Evolutionary conservation across 2,113 vertebrate species (phyloP), one percentile per base, ranked within the genome.

Genomic region (Procavia capensis): DNA sequence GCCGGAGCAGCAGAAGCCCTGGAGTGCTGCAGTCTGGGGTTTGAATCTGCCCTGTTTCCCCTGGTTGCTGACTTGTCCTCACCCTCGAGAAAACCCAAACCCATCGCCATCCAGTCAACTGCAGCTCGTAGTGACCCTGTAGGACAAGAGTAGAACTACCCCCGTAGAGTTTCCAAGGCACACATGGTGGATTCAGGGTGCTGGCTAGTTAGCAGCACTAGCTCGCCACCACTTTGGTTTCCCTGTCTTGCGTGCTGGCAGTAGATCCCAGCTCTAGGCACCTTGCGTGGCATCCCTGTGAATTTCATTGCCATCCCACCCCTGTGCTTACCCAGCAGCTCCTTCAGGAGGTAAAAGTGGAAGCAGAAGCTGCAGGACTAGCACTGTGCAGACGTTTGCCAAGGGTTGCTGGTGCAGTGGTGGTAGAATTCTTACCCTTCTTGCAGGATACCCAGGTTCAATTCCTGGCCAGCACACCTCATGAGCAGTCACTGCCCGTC

Each of bases 21-120:
- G 3, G 34, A 66, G 83, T 61, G 41, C 29, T 64, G 16, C 36
- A 20, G 29, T 64, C 34, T 41, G 17, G 39, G 45, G 50, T 47
- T 61, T 0, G 2, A 6, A n/a, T 64, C 22, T 14, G 43, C 4
- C 41, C 16, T 6, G 3, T 9, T 7, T 59, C 11, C 3, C 6
- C 34, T 50, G 6, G 39, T 34, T 54, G 54, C 25, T 76, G 59
- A 78, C 27, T 24, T 47, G 5, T 72, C 3, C 2, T 31, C 19
- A 68, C 41, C 24, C n/a, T n/a, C n/a, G n/a, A n/a, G n/a, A n/a
- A n/a, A n/a, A n/a, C n/a, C n/a, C n/a, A n/a, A n/a, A n/a, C n/a
- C n/a, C n/a, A n/a, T n/a, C n/a, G n/a, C n/a, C n/a, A n/a, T n/a
- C n/a, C n/a, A n/a, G n/a, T n/a, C n/a, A n/a, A n/a, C n/a, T n/a